Evolutionary conservation across 1,140 invertebrate species (phyloP).

Genomic region (Cyclina sinensis): DNA sequence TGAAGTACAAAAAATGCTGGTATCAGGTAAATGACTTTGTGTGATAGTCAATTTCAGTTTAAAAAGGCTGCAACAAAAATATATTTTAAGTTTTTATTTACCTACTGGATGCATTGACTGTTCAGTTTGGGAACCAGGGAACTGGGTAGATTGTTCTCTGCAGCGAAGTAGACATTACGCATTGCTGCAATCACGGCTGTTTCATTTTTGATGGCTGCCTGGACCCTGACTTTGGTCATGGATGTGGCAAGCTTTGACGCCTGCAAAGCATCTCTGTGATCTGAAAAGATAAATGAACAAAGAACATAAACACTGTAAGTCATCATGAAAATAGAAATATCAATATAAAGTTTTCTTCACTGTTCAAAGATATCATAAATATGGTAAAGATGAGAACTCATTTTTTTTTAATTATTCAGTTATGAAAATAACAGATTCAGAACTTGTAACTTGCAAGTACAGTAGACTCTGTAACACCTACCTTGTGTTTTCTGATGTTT

Average conservation of each 20-base stretch:
- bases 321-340: too few species aligned
- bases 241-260: neutral
- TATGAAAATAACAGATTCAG: neutral
- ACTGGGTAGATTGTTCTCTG: conserved; percentile 43
- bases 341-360: neutral
- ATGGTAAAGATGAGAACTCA: too few species aligned
- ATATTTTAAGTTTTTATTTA: neutral
- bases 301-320: too few species aligned
- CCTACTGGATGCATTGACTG: conserved; percentile 29
- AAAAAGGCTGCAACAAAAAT: too few species aligned
- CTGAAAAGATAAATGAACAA: neutral
- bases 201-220: conserved; percentile 29
- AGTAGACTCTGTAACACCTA: neutral
- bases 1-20: too few species aligned
- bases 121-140: conserved; percentile 28
- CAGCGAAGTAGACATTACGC: conserved; percentile 42
- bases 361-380: neutral
- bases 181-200: conserved; percentile 42
- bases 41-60: too few species aligned
- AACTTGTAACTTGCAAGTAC: neutral
- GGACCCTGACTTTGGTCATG: conserved; percentile 1
- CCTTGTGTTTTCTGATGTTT: neutral
- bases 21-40: too few species aligned
- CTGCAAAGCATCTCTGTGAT: neutral
- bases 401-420: neutral